phyloP scores from a whole-genome alignment of 2,888 invertebrate genomes.

The Eudasyphora cyanicolor region DNA sequence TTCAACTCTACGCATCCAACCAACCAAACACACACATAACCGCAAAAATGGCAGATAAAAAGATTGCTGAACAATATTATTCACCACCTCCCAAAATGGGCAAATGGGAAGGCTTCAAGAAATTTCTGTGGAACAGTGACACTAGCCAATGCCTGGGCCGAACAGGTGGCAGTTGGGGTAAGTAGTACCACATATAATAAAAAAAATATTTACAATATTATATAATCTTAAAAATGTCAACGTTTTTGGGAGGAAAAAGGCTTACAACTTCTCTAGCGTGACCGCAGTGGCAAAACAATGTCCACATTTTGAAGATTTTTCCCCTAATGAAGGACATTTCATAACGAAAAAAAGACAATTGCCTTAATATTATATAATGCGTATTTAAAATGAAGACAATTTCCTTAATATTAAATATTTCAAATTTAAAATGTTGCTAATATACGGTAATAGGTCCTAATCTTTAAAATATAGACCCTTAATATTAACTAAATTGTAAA shows the following conservation, averaged over 20 bases:
- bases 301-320: too few species aligned
- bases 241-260: not conserved
- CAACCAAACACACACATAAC: constrained; percentile 54
- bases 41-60: constrained; percentile 87
- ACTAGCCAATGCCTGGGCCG: constrained; percentile 95
- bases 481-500: too few species aligned
- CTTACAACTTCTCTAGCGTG: not conserved
- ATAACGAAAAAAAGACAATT: too few species aligned
- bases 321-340: too few species aligned
- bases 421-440: too few species aligned
- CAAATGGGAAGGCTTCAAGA: constrained; percentile 91
- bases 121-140: constrained; percentile 95
- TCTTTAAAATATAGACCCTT: too few species aligned
- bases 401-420: too few species aligned
- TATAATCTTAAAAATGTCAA: not conserved
- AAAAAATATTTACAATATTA: not conserved
- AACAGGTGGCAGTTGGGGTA: constrained; percentile 96
- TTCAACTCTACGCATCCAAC: constrained; percentile 55
- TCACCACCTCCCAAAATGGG: constrained; percentile 90
- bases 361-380: too few species aligned
- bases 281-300: too few species aligned
- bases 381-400: too few species aligned
- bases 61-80: constrained; percentile 88
- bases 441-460: too few species aligned
- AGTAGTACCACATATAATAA: constrained; percentile 80